Conservation (phyloP, 2,888 invertebrate species). For the Acanthosepion lycidas region DNA sequence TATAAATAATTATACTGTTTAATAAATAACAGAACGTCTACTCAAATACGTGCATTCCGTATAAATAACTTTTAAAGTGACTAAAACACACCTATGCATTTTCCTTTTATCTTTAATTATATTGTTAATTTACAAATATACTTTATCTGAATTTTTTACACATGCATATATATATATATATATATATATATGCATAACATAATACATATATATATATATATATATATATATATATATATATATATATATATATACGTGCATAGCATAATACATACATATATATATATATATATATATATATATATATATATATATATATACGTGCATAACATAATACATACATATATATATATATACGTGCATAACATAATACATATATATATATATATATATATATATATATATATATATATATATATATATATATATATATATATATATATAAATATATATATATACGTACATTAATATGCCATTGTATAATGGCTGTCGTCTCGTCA, state of each 20-base stretch:
- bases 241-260: not conserved
- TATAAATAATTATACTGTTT: not conserved
- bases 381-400: conserved; percentile 33
- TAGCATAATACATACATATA: not conserved
- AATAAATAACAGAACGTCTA: not conserved
- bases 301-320: conserved; percentile 35
- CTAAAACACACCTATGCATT: no score
- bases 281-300: not conserved
- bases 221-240: conserved; percentile 35
- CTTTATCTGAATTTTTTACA: no score
- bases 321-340: not conserved
- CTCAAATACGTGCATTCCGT: no score
- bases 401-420: conserved; percentile 37
- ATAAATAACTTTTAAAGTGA: no score
- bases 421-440: not conserved
- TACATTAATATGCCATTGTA: not conserved
- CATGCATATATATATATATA: not conserved
- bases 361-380: no score
- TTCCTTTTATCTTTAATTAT: no score
- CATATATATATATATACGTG: not conserved
- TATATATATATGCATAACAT: conserved; percentile 34
- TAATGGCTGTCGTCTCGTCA: not conserved
- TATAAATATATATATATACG: no score
- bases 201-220: conserved; percentile 10
- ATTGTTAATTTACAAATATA: no score